Base-by-base conservation (phyloP, 2,113 vertebrate species). In the Butorides virescens region DNA sequence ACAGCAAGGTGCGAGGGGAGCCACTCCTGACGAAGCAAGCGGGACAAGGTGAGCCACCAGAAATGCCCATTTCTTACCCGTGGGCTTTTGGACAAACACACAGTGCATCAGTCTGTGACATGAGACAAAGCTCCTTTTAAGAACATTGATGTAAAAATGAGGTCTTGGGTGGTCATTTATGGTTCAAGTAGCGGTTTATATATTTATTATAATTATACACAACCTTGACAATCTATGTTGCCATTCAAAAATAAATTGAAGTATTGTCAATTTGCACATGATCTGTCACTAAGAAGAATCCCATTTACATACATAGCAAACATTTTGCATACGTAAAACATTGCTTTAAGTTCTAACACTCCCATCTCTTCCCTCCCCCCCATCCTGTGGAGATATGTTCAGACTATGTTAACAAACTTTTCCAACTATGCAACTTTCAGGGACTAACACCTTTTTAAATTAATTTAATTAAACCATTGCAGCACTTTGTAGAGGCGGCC, bases 151-250 rank as follows among this genome's bases (percentile, higher is more conserved):
- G 53, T 73, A 95, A 95, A 96, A 96, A 97, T 75, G 85, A 98
- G 71, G 65, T 86, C 71, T 82, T 52, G 52, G n/a, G 62, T 88
- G 89, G 79, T 66, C 62, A 46, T 78, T 58, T 88, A 88, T 75
- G 75, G 88, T 97, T 97, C 96, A 97, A 93, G 93, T 82, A 97
- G 84, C 77, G 0, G 61, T 91, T 97, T 89, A 96, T 96, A 96
- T 97, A 94, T 98, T 98, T 98, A 98, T 97, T 98, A 62, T 92
- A 94, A 96, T 96, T 96, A 95, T 97, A 97, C 92, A 97, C 89
- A 87, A 96, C 62, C 88, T 92, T 87, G 83, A 97, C 93, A 97
- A 95, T 95, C 89, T 96, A 44, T 94, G 70, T 94, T 97, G 95
- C 96, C 96, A 89, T 95, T 95, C 93, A 95, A 97, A 97, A 97